Base-by-base conservation (phyloP, 2,888 invertebrate genomes). In the Ormia ochracea region DNA sequence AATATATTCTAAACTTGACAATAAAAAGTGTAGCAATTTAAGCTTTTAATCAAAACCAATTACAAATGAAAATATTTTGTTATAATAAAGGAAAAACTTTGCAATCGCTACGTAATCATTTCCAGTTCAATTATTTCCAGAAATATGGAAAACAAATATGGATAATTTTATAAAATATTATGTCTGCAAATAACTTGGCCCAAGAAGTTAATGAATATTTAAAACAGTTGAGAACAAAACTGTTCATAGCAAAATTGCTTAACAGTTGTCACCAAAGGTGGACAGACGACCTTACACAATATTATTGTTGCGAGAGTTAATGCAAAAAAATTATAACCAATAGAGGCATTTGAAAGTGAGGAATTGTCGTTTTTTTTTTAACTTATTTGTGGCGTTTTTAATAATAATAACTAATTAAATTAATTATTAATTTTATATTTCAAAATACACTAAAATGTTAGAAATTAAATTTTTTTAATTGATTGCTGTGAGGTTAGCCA, bases 101-200 rank as follows among this genome's bases (percentile, higher is more conserved):
- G 3, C 0, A 3, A n/a, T 69, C 12, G 36, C 38, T 26, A 12
- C 9, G n/a, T n/a, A n/a, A n/a, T n/a, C n/a, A n/a, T 72, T 70
- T 72, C 61, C 12, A n/a, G 2, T 45, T 10, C 7, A 14, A n/a
- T 23, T 45, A 43, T 38, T 52, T 17, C 28, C 52, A 21, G 10
- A 78, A 75, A 80, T 72, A 82, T 78, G 76, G 82, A 80, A 80
- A 77, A 76, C 77, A 82, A 78, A 77, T 78, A 82, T 78, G 76
- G n/a, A n/a, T n/a, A n/a, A 82, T 43, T 81, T 79, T 70, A 74
- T 78, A 78, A 83, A 81, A 82, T 82, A 83, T 83, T 83, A 72
- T 75, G 56, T 78, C 68, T 68, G 68, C 63, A 61, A 65, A 75
- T 80, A 61, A 59, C 43, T 58, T 58, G 58, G 21, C 9, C 41